A percentile compares a stretch with the other conserved stretches of the same genome.
Evolutionary conservation across 2,113 vertebrate genomes (phyloP).

Genomic region (Eublepharis macularius): DNA sequence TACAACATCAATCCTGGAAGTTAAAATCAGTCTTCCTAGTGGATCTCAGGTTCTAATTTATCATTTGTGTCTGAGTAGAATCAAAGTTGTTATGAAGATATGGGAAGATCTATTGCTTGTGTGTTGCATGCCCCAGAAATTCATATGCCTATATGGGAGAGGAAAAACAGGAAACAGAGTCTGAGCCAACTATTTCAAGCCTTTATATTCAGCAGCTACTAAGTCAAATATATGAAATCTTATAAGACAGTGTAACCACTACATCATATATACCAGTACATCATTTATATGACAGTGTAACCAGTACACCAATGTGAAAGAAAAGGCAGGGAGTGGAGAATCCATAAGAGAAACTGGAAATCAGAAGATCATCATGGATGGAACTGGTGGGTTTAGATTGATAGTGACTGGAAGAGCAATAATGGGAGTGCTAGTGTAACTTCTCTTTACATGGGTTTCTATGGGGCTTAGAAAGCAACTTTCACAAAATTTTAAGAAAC

Average conservation of each 20-base stretch:
- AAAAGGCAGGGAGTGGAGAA: not conserved
- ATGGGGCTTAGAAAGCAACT: too few relatives aligned
- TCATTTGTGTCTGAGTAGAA: not conserved
- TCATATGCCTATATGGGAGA: not conserved
- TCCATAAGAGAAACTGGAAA: not conserved
- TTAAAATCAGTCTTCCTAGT: not conserved
- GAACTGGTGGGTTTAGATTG: not conserved
- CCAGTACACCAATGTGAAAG: not conserved
- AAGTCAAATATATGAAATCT: too few relatives aligned
- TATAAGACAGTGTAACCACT: not conserved
- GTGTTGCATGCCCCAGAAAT: not conserved
- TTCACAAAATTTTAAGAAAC: too few relatives aligned
- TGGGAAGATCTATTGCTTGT: not conserved
- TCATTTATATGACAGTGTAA: not conserved
- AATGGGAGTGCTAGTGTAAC: not conserved
- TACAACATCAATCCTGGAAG: not conserved
- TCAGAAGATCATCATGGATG: not conserved
- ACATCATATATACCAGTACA: too few relatives aligned
- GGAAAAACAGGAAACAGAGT: not conserved
- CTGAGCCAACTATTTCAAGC: not conserved
- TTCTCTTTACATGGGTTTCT: too few relatives aligned
- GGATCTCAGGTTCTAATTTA: not conserved
- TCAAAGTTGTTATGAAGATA: not conserved
- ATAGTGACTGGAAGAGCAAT: not conserved
- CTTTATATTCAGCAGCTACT: too few relatives aligned